Percentiles rank a stretch among this genome's conserved stretches.
Evolutionary conservation across 2,113 vertebrate species (phyloP).

Genomic region (Orthonyx spaldingii): DNA sequence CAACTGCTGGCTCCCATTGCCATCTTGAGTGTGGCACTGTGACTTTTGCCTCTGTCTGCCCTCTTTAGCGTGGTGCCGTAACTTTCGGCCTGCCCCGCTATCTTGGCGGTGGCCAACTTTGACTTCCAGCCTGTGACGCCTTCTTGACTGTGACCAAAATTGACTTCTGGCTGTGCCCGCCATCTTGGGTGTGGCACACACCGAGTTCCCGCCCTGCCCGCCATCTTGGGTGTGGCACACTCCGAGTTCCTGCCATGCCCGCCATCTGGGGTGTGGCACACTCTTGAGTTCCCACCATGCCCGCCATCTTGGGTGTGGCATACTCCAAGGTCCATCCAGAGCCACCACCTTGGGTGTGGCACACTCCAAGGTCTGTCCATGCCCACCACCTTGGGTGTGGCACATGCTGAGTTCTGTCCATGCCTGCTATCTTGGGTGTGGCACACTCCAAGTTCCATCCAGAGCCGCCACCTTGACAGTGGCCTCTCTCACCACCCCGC

Average conservation of each 20-base stretch:
- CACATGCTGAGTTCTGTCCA: no score
- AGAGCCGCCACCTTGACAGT: fast-evolving
- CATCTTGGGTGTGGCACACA: background rate
- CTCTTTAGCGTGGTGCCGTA: background rate
- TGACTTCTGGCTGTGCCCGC: background rate
- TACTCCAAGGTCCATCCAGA: background rate
- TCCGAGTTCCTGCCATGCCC: no score
- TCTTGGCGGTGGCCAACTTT: background rate
- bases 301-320: background rate
- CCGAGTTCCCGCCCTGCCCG: no score
- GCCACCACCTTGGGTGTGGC: background rate
- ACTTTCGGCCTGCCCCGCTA: no score
- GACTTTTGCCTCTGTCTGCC: fast-evolving
- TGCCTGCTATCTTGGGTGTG: background rate
- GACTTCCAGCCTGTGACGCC: fast-evolving
- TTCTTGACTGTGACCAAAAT: background rate
- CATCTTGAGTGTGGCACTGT: background rate
- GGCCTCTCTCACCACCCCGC: background rate
- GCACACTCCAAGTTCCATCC: background rate
- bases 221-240: no score
- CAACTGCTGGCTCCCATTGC: fast-evolving
- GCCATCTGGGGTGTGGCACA: no score
- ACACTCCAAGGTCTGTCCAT: no score
- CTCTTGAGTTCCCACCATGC: no score
- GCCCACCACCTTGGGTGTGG: background rate